phyloP scores from a whole-genome alignment of 2,888 invertebrate genomes.

The Aricia artaxerxes region DNA sequence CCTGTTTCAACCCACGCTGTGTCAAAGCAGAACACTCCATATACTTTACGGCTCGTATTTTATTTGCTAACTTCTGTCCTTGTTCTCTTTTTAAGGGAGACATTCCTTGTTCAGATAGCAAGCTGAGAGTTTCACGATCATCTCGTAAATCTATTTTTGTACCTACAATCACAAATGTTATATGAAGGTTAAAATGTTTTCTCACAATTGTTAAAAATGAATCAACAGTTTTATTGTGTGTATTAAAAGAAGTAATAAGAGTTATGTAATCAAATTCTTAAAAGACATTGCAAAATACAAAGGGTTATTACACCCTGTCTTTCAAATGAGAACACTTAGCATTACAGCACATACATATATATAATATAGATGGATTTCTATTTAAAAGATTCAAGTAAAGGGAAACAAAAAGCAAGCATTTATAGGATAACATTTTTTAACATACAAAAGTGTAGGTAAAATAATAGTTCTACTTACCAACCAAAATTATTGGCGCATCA shows the following conservation, averaged over 20 bases:
- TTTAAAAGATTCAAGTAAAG: no score
- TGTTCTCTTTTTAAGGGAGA: constrained; percentile 98
- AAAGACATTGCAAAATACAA: not conserved
- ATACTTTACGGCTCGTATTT: constrained; percentile 98
- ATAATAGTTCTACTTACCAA: constrained; percentile 84
- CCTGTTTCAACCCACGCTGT: constrained; percentile 97
- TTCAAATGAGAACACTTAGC: not conserved
- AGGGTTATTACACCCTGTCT: not conserved
- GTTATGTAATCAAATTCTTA: not conserved
- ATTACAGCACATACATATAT: not conserved
- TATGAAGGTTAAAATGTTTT: not conserved
- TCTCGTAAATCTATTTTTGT: constrained; percentile 99
- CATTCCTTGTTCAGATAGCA: constrained; percentile 95
- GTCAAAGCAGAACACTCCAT: constrained; percentile 99
- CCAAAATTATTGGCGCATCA: constrained; percentile 98
- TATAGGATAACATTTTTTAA: not conserved
- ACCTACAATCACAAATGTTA: constrained; percentile 76
- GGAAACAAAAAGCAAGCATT: no score
- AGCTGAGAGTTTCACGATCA: constrained; percentile 96
- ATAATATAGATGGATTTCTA: no score
- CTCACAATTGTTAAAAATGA: not conserved
- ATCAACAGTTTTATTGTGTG: not conserved
- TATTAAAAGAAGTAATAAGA: not conserved
- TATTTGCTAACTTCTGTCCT: constrained; percentile 98
- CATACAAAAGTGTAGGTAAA: not conserved